Base-by-base conservation (phyloP, 2,113 vertebrate genomes). In the Diglossa brunneiventris region DNA sequence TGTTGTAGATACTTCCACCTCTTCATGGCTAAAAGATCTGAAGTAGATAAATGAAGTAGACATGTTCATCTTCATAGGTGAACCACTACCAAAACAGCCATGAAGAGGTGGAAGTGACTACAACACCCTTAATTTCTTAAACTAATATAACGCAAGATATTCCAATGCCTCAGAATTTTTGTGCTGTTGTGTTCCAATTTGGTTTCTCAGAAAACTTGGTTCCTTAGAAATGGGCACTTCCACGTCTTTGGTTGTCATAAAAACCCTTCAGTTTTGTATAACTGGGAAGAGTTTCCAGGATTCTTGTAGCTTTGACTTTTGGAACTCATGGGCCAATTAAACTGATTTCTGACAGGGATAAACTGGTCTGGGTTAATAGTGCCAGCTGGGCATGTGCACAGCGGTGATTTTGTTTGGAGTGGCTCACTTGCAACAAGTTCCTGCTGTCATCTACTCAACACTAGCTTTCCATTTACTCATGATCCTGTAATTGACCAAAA, bases 401-500 rank as follows among this genome's bases (percentile, higher is more conserved):
- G 42, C 13, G 49, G 49, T 74, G 53, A n/a, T 73, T 82, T 53
- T 79, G 37, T 59, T 23, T 61, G 52, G 66, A 75, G 14, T 22
- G 37, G 33, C 35, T 72, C 84, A 63, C 53, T 82, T 85, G 74
- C 82, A 17, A 4, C 22, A 37, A 11, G 20, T 75, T 84, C 64
- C 66, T 76, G 58, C 49, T 3, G 0, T 78, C 15, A 24, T 81
- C 55, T 83, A 0, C n/a, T 70, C 27, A 23, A 16, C 64, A 22
- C 15, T 64, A 37, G 68, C 28, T 79, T 91, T 89, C 90, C 44
- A 37, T 94, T 83, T 95, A 53, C 49, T 94, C 31, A 41, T 49
- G 42, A 14, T 79, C 11, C 63, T 3, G 0, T 94, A 78, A 89
- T 50, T 78, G 77, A 82, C 81, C 35, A 47, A 84, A 63, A 50